Evolutionary conservation across 2,888 invertebrate species (phyloP).

Genomic region (Pandemis cinnamomeana): DNA sequence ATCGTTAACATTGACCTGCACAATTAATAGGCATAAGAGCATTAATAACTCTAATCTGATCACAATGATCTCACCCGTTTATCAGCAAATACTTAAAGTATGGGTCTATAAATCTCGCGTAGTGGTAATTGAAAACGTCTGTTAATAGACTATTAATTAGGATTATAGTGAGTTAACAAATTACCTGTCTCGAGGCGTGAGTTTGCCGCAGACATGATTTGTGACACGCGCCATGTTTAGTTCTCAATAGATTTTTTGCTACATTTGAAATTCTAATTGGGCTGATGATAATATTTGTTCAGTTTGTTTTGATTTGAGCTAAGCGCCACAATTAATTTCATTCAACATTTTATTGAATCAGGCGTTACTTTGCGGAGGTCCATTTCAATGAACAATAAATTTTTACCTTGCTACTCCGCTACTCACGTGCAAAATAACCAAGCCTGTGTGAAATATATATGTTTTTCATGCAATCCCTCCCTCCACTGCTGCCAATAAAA

Average conservation of each 20-base stretch:
- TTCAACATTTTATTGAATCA: too few species aligned
- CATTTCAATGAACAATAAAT: too few species aligned
- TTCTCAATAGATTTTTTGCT: conserved; percentile 12
- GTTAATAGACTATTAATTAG: conserved; percentile 81
- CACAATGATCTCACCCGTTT: conserved; percentile 62
- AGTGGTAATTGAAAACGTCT: conserved; percentile 78
- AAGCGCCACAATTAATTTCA: background rate
- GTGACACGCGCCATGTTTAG: conserved; percentile 26
- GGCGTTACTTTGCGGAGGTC: too few species aligned
- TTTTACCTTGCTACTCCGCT: too few species aligned
- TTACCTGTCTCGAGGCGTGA: conserved; percentile 63
- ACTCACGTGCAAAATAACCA: too few species aligned
- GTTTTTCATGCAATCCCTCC: too few species aligned
- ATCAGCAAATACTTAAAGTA: conserved; percentile 64
- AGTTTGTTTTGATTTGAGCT: background rate
- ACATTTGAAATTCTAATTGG: conserved; percentile 23
- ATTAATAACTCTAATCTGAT: conserved; percentile 64
- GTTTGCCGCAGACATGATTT: conserved; percentile 47
- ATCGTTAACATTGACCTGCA: conserved; percentile 39
- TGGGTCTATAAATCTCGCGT: conserved; percentile 70
- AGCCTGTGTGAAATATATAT: too few species aligned
- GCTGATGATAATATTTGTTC: conserved; percentile 15
- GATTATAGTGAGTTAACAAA: conserved; percentile 74
- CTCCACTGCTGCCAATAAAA: too few species aligned
- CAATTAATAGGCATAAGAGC: conserved; percentile 46